These are phyloP conservation scores for Sebastes wilsoni DNA, from an alignment of 2,797 vertebrate species.

Conservation along the genomic window DNA sequence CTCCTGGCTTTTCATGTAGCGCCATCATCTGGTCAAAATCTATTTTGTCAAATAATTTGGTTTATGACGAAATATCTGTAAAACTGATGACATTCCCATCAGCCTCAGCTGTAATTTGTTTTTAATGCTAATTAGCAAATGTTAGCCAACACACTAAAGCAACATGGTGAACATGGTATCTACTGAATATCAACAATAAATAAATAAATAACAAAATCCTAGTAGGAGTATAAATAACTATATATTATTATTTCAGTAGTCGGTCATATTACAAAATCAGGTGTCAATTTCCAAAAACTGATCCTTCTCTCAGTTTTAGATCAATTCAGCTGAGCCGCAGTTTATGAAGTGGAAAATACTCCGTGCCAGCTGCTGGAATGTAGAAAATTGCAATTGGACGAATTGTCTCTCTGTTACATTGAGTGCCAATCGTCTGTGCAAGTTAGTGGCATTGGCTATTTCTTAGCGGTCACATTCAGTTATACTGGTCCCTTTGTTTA, in stretches of 20 bases:
- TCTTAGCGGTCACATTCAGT: constrained; percentile 48
- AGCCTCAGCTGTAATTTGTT: background rate
- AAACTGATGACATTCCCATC: background rate
- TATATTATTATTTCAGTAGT: background rate
- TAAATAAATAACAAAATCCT: background rate
- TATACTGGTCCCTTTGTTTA: constrained; percentile 46
- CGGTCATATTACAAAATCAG: too few relatives aligned
- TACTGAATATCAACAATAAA: background rate
- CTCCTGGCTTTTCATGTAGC: background rate
- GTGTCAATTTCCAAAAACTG: background rate
- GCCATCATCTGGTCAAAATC: too few relatives aligned
- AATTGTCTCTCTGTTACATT: constrained; percentile 20
- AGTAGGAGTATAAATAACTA: background rate
- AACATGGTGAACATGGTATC: background rate
- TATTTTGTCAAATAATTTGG: background rate
- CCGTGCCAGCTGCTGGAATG: constrained; percentile 40
- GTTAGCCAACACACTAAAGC: background rate
- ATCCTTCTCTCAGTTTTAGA: background rate
- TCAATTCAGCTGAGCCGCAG: constrained; percentile 26
- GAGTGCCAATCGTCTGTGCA: constrained; percentile 6
- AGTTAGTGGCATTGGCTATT: constrained; percentile 24
- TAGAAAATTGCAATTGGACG: constrained; percentile 24
- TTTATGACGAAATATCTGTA: background rate
- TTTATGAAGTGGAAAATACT: constrained; percentile 37
- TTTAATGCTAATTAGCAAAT: background rate